Conservation (phyloP, 2,888 invertebrate genomes). For the Drosophila dives region DNA sequence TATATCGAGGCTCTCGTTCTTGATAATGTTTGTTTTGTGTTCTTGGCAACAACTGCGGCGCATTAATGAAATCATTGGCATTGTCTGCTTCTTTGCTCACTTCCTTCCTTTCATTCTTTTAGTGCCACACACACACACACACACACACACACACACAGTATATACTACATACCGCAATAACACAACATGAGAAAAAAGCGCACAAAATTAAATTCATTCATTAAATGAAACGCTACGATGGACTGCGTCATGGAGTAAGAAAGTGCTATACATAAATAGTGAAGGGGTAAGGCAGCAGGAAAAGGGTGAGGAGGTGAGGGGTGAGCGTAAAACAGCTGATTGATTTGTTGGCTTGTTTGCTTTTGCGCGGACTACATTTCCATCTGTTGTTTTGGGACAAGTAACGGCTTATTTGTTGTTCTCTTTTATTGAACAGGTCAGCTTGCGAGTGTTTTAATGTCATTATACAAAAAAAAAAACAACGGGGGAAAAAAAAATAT, state of each 20-base stretch:
- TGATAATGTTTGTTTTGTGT: constrained; percentile 38
- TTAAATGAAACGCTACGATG: constrained; percentile 66
- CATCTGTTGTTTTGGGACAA: constrained; percentile 23
- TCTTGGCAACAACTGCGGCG: constrained; percentile 75
- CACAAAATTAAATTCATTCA: constrained; percentile 77
- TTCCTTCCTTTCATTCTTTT: constrained; percentile 71
- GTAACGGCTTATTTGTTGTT: constrained; percentile 11
- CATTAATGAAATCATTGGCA: constrained; percentile 81
- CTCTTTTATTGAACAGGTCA: constrained; percentile 1
- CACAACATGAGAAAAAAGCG: constrained; percentile 51
- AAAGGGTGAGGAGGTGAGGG: not conserved
- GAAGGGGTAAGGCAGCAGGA: not conserved
- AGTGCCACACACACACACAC: constrained; percentile 27
- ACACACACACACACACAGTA: not conserved
- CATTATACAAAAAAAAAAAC: constrained; percentile 3
- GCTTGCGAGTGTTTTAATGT: constrained; percentile 22
- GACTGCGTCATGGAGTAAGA: constrained; percentile 39
- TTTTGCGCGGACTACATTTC: constrained; percentile 35
- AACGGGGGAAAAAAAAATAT: not conserved
- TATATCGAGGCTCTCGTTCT: constrained; percentile 30
- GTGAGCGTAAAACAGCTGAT: constrained; percentile 13
- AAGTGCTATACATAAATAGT: constrained; percentile 12
- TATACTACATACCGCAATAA: constrained; percentile 39
- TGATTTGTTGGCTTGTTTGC: constrained; percentile 32
- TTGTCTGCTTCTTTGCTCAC: constrained; percentile 76